Conservation (phyloP, 2,113 vertebrate species). For the Echinops telfairi region DNA sequence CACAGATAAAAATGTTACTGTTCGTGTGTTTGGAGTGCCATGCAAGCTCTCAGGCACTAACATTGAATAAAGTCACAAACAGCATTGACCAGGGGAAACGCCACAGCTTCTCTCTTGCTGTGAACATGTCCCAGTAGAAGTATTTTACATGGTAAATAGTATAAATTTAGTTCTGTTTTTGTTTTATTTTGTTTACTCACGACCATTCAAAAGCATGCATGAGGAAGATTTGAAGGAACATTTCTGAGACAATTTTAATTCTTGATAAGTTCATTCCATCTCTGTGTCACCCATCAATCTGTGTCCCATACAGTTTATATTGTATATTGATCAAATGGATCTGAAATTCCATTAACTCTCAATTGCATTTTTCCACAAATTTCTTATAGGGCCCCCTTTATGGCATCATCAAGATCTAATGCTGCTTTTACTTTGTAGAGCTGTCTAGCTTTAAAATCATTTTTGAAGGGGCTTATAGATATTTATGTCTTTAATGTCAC, state of each 20-base stretch:
- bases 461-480: conserved; percentile 41
- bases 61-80: conserved; percentile 43
- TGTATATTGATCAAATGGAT: background rate
- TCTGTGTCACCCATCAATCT: background rate
- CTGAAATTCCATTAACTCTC: too few relatives aligned
- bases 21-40: background rate
- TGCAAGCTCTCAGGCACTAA: conserved; percentile 30
- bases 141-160: conserved; percentile 55
- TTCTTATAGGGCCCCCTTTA: background rate
- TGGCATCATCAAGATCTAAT: background rate
- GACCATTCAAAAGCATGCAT: background rate
- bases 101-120: conserved; percentile 5
- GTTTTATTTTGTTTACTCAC: background rate
- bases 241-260: conserved; percentile 25
- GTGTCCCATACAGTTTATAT: background rate
- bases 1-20: conserved; percentile 10
- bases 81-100: conserved; percentile 30
- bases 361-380: too few relatives aligned
- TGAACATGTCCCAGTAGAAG: background rate
- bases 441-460: background rate
- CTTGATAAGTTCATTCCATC: background rate
- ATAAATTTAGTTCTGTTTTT: conserved; percentile 35
- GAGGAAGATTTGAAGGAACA: conserved; percentile 23
- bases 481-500: conserved; percentile 47
- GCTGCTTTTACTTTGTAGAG: conserved; percentile 51